Conservation (phyloP, 1,140 invertebrate genomes). For the Drosophila rufa region DNA sequence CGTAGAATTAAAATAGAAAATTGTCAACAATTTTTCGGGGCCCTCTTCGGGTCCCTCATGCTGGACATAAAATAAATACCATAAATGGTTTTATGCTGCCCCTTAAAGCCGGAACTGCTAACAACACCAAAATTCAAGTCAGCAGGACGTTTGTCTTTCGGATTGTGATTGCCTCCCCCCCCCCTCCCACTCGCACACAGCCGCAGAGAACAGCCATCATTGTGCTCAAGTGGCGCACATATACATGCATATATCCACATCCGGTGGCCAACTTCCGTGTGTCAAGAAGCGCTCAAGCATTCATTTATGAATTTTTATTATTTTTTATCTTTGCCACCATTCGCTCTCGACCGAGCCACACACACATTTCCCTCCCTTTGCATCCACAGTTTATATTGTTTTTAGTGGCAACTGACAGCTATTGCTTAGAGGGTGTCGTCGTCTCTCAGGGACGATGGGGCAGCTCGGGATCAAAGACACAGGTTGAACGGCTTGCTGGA, state of each 20-base stretch:
- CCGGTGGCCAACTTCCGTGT: constrained; percentile 74
- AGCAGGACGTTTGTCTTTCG: constrained; percentile 43
- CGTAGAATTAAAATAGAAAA: constrained; percentile 48
- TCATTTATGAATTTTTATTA: constrained; percentile 80
- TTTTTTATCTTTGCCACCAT: constrained; percentile 67
- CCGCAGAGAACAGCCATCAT: constrained; percentile 23
- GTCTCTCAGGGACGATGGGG: background rate
- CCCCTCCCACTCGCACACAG: constrained; percentile 5
- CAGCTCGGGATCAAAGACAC: constrained; percentile 55
- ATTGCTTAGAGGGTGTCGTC: constrained; percentile 39
- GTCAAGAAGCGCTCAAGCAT: constrained; percentile 77
- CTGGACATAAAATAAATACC: constrained; percentile 44
- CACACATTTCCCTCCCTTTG: constrained; percentile 2
- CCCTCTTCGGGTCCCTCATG: background rate
- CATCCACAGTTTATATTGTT: constrained; percentile 49
- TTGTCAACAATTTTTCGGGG: constrained; percentile 40
- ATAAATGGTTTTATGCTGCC: constrained; percentile 27
- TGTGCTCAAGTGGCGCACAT: constrained; percentile 31
- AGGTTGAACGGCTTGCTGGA: constrained; percentile 16
- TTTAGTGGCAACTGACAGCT: constrained; percentile 49
- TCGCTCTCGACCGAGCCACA: constrained; percentile 13
- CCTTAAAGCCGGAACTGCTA: constrained; percentile 47
- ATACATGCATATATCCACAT: constrained; percentile 40
- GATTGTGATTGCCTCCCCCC: constrained; percentile 33
- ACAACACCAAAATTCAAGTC: constrained; percentile 43